Base-by-base conservation (phyloP, 2,888 invertebrate species). In the Pristionchus arcanus region DNA sequence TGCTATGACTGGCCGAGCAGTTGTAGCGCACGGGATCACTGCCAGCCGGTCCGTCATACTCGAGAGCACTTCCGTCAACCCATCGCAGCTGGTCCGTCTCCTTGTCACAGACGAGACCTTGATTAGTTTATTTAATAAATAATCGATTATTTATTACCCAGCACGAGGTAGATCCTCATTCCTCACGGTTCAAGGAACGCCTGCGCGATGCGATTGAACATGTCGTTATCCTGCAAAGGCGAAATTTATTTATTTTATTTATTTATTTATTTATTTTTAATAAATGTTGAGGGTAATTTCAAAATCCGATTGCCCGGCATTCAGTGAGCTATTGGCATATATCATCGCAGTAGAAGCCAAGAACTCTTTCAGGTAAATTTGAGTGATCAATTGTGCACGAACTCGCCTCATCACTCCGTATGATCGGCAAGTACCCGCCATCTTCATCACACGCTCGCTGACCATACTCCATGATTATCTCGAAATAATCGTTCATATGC, bases 151-250 rank as follows among this genome's bases (percentile, higher is more conserved):
- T 49, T 11, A 66, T 25, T 25, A 71, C 71, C 71, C 4, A 71
- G 34, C 21, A 71, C 16, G 31, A 71, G 15, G 2, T 31, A 16
- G 16, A 34, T 34, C 31, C 21, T 15, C 16, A 2, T 71, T 31
- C 21, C 34, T 15, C 71, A 34, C 4, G 71, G 31, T 16, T 71
- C 15, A 34, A 34, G 31, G 4, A 34, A 34, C 16, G 71, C 7
- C 16, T 13, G 15, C 13, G 71, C 71, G 16, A 71, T 71, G 15
- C 34, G 13, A 21, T 31, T 19, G 71, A 34, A 71, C 16, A 28
- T 16, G 71, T 34, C 71, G 71, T 71, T 71, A 11, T 71, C 71
- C 71, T 71, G 42, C 34, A 71, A n/a, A n/a, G n/a, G n/a, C n/a
- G n/a, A n/a, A n/a, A n/a, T n/a, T n/a, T n/a, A n/a, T n/a, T n/a